phyloP scores from a whole-genome alignment of 1,140 invertebrate species.

The Panonychus citri region DNA sequence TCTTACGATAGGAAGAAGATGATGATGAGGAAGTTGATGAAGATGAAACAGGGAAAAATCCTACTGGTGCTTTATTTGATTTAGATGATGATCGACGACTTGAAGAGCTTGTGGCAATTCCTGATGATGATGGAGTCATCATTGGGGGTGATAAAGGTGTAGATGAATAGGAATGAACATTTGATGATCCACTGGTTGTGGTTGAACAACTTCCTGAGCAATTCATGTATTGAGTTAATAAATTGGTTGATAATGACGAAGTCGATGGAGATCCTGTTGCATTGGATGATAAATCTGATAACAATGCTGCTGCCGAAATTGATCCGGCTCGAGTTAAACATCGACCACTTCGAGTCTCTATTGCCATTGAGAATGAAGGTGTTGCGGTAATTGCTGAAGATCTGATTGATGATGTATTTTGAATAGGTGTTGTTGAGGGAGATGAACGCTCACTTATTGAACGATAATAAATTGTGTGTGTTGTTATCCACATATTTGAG shows the following conservation, averaged over 20 bases:
- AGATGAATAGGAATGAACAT: too few relatives aligned
- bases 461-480: conserved; percentile 60
- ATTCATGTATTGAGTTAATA: not conserved
- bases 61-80: not conserved
- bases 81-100: not conserved
- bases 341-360: not conserved
- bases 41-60: too few relatives aligned
- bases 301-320: too few relatives aligned
- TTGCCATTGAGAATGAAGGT: not conserved
- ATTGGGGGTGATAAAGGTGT: too few relatives aligned
- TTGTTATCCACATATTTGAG: conserved; percentile 81
- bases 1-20: conserved; percentile 26
- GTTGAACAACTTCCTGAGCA: not conserved
- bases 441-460: not conserved
- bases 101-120: not conserved
- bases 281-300: too few relatives aligned
- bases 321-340: too few relatives aligned
- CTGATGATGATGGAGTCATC: too few relatives aligned
- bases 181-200: not conserved
- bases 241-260: too few relatives aligned
- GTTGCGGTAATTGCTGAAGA: not conserved
- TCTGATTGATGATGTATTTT: not conserved
- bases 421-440: not conserved
- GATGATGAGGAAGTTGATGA: not conserved
- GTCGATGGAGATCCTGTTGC: too few relatives aligned